Percentiles rank a stretch among this genome's conserved stretches.
Evolutionary conservation across 1,140 invertebrate genomes (phyloP).

Genomic region (Polyergus mexicanus): DNA sequence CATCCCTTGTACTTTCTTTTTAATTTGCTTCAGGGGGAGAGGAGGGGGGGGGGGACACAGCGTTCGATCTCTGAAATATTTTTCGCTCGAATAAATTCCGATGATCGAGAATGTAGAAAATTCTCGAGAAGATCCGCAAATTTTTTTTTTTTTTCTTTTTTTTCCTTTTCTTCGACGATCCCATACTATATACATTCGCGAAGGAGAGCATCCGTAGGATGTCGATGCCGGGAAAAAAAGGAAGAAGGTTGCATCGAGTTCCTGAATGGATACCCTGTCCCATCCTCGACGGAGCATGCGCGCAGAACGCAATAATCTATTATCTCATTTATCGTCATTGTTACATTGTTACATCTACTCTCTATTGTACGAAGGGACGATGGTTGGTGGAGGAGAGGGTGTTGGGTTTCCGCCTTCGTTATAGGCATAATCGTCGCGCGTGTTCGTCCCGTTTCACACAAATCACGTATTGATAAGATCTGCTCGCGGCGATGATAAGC

Average conservation of each 20-base stretch:
- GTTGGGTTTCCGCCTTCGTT: conserved; percentile 9
- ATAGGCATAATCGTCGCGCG: conserved; percentile 39
- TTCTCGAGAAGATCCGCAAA: conserved; percentile 60
- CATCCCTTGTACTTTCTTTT: background rate
- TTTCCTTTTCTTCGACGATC: too few relatives aligned
- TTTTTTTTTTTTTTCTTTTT: background rate
- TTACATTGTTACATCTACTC: conserved; percentile 82
- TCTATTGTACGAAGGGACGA: conserved; percentile 76
- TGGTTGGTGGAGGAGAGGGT: conserved; percentile 12
- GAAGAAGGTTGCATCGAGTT: background rate
- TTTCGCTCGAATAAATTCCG: background rate
- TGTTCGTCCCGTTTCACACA: conserved; percentile 21
- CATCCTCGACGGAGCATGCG: conserved; percentile 76
- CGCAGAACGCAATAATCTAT: conserved; percentile 83
- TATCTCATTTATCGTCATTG: conserved; percentile 79
- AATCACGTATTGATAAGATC: conserved; percentile 17
- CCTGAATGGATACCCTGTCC: background rate
- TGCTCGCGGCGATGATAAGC: conserved; percentile 22
- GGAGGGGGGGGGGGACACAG: too few relatives aligned
- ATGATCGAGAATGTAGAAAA: conserved; percentile 24
- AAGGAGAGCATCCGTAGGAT: conserved; percentile 46
- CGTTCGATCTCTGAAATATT: background rate
- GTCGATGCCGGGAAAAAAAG: conserved; percentile 12
- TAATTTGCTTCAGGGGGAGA: background rate
- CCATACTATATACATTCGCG: conserved; percentile 78